Base-by-base conservation (phyloP, 2,888 invertebrate genomes). In the Calameuta filiformis region DNA sequence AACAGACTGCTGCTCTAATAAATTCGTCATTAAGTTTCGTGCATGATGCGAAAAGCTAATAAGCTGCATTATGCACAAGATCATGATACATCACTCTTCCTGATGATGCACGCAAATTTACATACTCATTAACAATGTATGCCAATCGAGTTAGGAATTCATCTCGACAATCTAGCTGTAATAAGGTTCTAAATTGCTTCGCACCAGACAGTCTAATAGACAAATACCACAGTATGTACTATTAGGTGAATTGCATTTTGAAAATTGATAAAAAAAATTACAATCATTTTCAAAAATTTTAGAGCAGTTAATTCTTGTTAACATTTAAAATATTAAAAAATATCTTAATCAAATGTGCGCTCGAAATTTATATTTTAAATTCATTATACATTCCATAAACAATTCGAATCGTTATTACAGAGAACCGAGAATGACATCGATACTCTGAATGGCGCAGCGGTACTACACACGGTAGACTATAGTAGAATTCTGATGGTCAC, bases 391-490 rank as follows among this genome's bases (percentile, higher is more conserved):
- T 83, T 83, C 78, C 75, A 33, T 56, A 68, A 71, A 85, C 85
- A 85, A 83, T 86, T 69, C 82, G 33, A 71, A 82, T 85, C 81
- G 83, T 86, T 83, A 83, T 69, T 79, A 75, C 40, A 78, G 78
- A 76, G 79, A 78, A 12, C 35, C 34, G 12, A 15, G 71, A 56
- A 34, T 80, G 82, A 81, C 83, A 83, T 80, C 71, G 76, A 85
- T 76, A 82, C 82, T 79, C 69, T 81, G 81, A 83, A 83, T 76
- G 79, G 37, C 23, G 69, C 73, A 73, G 37, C 4, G 68, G 23
- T 2, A 23, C 9, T 56, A 56, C 56, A 56, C 23, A 23, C 23
- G 23, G 23, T 23, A 56, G 56, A 23, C 56, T 23, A 56, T 56
- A 56, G 56, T 56, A 23, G 56, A 56, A 23, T 6, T 56, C 56